These are phyloP conservation scores for Perca fluviatilis DNA, from an alignment of 2,113 vertebrate genomes.

Conservation along the genomic window DNA sequence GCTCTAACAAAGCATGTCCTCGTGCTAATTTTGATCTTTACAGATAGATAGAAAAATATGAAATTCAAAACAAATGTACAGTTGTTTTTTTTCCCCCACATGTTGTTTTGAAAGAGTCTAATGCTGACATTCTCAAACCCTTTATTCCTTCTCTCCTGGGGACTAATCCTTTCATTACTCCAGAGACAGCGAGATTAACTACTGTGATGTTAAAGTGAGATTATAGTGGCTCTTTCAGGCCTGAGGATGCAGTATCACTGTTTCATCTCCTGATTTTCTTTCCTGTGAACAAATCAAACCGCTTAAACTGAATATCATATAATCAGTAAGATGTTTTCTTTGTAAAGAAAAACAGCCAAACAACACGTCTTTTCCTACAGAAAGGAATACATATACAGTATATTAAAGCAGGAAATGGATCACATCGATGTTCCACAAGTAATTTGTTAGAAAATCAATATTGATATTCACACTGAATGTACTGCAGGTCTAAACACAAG, in stretches of 20 bases:
- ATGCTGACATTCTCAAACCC: slow-evolving; percentile 24
- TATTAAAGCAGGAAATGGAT: neutral
- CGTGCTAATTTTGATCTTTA: neutral
- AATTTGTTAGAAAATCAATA: neutral
- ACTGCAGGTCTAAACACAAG: neutral
- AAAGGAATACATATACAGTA: neutral
- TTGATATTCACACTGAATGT: neutral
- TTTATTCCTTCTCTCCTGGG: neutral
- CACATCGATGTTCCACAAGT: neutral
- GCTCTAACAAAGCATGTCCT: neutral
- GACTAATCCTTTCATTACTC: slow-evolving; percentile 52
- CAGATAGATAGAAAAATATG: neutral
- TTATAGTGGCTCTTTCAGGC: slow-evolving; percentile 29
- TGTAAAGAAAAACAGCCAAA: neutral
- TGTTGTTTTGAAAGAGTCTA: neutral
- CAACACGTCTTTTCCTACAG: neutral
- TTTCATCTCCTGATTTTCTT: neutral
- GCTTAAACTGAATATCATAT: neutral
- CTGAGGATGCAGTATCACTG: neutral
- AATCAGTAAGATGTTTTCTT: neutral
- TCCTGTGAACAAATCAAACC: neutral
- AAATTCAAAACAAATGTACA: neutral
- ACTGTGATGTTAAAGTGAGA: slow-evolving; percentile 38
- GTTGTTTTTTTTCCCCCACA: neutral
- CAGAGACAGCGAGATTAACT: slow-evolving; percentile 63